Conservation (phyloP, 2,888 invertebrate species). For the Apocheima hispidaria region DNA sequence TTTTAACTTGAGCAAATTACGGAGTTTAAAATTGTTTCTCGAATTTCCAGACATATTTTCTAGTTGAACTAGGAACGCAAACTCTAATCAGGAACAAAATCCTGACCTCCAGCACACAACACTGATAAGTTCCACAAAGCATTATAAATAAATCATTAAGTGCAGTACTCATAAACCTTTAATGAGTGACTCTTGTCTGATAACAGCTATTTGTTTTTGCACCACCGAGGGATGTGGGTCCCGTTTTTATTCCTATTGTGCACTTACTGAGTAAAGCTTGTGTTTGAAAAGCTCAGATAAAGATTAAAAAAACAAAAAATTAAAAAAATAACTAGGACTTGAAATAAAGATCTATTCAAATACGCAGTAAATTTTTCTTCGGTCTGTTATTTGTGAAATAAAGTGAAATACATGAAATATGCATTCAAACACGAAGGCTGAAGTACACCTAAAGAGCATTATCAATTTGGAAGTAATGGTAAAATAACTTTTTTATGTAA, state of each 20-base stretch:
- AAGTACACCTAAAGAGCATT: not conserved
- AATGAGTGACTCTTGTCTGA: slow-evolving; percentile 1
- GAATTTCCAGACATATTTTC: not conserved
- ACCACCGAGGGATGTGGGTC: not conserved
- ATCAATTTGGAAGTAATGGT: not conserved
- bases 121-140: slow-evolving; percentile 6
- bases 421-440: not conserved
- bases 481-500: not conserved
- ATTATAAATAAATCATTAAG: not conserved
- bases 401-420: not conserved
- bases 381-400: not conserved
- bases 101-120: slow-evolving; percentile 4
- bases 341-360: too few relatives aligned
- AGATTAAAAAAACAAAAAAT: not conserved
- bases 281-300: not conserved
- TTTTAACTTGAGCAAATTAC: not conserved
- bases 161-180: not conserved
- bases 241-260: slow-evolving; percentile 3
- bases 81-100: slow-evolving; percentile 4
- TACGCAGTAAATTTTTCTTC: not conserved
- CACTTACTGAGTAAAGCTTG: not conserved
- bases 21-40: too few relatives aligned
- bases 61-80: not conserved
- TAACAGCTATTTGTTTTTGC: slow-evolving; percentile 4
- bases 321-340: not conserved